Conservation (phyloP, 2,888 invertebrate genomes). For the Apodemia mormo region DNA sequence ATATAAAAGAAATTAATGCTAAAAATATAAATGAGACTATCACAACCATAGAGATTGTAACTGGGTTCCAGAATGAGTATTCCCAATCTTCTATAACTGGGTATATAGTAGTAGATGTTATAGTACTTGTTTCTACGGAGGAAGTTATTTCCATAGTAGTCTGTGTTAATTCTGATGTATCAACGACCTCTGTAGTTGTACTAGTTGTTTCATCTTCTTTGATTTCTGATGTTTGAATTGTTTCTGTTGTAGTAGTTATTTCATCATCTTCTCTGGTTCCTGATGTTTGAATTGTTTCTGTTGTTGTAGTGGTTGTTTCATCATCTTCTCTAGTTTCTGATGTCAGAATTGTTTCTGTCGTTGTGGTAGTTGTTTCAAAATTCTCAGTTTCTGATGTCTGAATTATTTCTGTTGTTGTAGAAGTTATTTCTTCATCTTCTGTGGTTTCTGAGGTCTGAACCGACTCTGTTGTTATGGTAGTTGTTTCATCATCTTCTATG, state of each 20-base stretch:
- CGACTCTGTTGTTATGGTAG: too few relatives aligned
- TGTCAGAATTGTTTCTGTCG: not conserved
- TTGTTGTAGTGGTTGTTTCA: not conserved
- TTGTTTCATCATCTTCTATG: conserved; percentile 1
- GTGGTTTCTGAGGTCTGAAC: too few relatives aligned
- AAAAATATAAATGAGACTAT: conserved; percentile 39
- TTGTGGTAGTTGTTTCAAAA: conserved; percentile 1
- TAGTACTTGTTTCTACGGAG: conserved; percentile 18
- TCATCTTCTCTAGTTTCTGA: conserved; percentile 1
- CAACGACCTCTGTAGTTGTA: too few relatives aligned
- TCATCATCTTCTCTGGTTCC: too few relatives aligned
- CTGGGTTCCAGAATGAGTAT: conserved; percentile 45
- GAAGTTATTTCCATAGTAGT: conserved; percentile 19
- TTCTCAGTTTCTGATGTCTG: not conserved
- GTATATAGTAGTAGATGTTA: not conserved
- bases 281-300: not conserved
- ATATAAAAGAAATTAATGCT: conserved; percentile 38
- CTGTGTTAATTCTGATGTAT: too few relatives aligned
- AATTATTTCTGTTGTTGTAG: conserved; percentile 6
- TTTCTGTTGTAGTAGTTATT: not conserved
- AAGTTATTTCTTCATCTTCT: conserved; percentile 12
- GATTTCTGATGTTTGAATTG: not conserved
- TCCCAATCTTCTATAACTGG: not conserved
- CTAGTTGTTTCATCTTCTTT: too few relatives aligned
- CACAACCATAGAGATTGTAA: conserved; percentile 44